phyloP scores from a whole-genome alignment of 2,113 vertebrate species.

The Chunga burmeisteri region DNA sequence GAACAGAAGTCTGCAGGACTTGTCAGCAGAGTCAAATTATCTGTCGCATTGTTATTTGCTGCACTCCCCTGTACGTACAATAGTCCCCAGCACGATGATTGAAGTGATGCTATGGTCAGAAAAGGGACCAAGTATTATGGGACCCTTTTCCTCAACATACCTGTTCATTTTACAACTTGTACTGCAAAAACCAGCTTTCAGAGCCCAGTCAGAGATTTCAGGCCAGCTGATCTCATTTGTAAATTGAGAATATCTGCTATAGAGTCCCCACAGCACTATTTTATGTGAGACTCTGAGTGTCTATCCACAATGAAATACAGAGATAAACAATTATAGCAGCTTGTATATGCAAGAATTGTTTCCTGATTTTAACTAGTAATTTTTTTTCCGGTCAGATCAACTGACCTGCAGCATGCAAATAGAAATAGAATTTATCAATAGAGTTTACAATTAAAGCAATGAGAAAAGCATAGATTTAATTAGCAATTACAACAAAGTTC shows the following conservation, averaged over 20 bases:
- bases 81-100: background rate
- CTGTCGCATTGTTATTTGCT: background rate
- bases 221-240: background rate
- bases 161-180: background rate
- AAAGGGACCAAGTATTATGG: background rate
- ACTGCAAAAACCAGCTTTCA: background rate
- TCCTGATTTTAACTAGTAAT: background rate
- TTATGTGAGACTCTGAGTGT: background rate
- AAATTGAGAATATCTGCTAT: background rate
- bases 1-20: background rate
- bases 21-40: background rate
- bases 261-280: background rate
- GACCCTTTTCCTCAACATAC: background rate
- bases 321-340: background rate
- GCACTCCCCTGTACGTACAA: background rate
- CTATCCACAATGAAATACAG: background rate
- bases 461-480: slow-evolving; percentile 5
- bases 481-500: background rate
- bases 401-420: background rate
- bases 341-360: background rate
- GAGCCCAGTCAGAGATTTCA: background rate
- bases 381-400: background rate
- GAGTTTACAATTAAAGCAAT: background rate
- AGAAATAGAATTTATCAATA: background rate
- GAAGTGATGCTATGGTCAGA: background rate